These are phyloP conservation scores for Neodiprion pinetum DNA, from an alignment of 1,140 invertebrate genomes.

Conservation along the genomic window DNA sequence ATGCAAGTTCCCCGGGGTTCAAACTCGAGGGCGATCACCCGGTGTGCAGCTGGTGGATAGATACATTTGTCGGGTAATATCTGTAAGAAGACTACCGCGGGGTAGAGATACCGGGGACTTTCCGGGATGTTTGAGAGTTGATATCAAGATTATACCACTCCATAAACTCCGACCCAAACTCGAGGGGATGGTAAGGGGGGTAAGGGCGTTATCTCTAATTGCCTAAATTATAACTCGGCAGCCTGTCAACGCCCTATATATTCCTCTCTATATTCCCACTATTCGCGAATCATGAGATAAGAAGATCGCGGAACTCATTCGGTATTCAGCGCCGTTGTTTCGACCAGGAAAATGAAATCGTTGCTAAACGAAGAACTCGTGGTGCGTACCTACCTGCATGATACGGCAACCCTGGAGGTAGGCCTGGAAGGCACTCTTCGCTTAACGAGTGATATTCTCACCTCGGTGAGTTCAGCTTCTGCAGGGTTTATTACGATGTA, in stretches of 20 bases:
- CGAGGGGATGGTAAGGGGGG: not conserved
- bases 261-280: not conserved
- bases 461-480: not conserved
- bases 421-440: not conserved
- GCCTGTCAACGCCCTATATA: not conserved
- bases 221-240: not conserved
- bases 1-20: too few species aligned
- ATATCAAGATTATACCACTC: constrained; percentile 4
- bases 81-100: not conserved
- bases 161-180: constrained; percentile 4
- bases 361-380: too few species aligned
- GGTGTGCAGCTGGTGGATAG: too few species aligned
- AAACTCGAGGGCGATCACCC: too few species aligned
- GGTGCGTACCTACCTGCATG: too few species aligned
- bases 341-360: not conserved
- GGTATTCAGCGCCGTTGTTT: not conserved
- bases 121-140: not conserved
- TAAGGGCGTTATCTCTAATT: not conserved
- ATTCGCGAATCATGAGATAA: not conserved
- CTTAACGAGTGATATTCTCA: not conserved
- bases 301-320: not conserved
- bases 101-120: not conserved
- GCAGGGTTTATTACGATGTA: not conserved
- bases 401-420: too few species aligned
- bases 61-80: not conserved